A percentile compares a stretch with the other conserved stretches of the same genome.
These are phyloP conservation scores for Meghimatium bilineatum DNA, from an alignment of 2,888 invertebrate species.

Conservation along the genomic window DNA sequence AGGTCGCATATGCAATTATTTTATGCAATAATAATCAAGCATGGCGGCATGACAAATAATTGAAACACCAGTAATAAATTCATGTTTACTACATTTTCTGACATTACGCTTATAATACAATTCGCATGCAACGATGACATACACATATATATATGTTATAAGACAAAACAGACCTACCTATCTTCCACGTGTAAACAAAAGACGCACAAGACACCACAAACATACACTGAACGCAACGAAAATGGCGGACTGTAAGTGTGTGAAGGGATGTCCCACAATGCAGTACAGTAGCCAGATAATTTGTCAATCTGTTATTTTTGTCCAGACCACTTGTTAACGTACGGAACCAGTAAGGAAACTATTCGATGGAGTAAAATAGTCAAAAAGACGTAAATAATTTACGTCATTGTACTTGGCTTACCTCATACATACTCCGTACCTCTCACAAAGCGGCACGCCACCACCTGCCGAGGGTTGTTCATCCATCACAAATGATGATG, in stretches of 20 bases:
- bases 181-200: conserved; percentile 69
- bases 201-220: conserved; percentile 70
- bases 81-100: background rate
- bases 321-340: background rate
- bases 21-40: no score
- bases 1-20: no score
- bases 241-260: conserved; percentile 65
- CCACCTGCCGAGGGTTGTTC: no score
- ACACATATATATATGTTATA: background rate
- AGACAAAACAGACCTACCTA: conserved; percentile 55
- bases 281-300: conserved; percentile 42
- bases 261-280: conserved; percentile 42
- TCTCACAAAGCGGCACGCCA: no score
- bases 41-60: background rate
- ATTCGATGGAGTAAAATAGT: no score
- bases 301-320: background rate
- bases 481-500: no score
- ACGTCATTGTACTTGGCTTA: no score
- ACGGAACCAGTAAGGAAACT: no score
- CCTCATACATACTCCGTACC: no score
- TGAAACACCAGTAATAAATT: background rate
- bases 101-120: background rate
- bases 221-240: conserved; percentile 62
- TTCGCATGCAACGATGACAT: background rate
- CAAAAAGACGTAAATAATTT: no score